Evolutionary conservation across 64 coral and sea anemone genomes (phyloP).

Genomic region (Montipora sp.): DNA sequence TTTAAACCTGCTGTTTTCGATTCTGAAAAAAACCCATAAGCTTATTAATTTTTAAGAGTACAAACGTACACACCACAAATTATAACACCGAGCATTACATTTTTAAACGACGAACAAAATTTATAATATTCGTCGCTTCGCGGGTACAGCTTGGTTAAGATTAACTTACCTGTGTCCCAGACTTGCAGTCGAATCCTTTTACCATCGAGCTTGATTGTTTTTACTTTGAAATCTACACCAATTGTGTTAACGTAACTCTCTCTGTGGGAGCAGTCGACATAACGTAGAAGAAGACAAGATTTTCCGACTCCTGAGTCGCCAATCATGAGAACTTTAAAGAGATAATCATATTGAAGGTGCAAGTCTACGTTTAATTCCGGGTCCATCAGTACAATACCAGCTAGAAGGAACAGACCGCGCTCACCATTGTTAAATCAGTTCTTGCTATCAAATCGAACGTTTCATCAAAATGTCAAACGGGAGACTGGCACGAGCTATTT

Average conservation of each 20-base stretch:
- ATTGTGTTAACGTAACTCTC: conserved; percentile 90
- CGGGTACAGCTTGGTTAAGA: background rate
- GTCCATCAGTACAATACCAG: conserved; percentile 63
- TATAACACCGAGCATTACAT: no score
- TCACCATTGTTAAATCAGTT: background rate
- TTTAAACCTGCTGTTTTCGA: no score
- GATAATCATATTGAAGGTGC: conserved; percentile 92
- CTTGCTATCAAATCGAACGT: background rate
- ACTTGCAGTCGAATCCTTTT: conserved; percentile 94
- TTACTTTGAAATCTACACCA: conserved; percentile 96
- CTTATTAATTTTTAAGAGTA: no score
- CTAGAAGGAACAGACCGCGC: background rate
- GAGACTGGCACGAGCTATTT: background rate
- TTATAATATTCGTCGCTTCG: background rate
- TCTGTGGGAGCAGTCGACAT: conserved; percentile 81
- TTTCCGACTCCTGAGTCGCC: conserved; percentile 96
- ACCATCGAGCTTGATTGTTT: conserved; percentile 81
- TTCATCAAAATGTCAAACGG: background rate
- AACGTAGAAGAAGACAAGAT: conserved; percentile 94
- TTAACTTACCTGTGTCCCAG: conserved; percentile 88
- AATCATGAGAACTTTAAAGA: conserved; percentile 95
- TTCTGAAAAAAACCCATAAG: no score
- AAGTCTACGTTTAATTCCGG: conserved; percentile 71
- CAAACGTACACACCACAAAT: no score
- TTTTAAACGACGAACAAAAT: no score